A percentile compares a stretch with the other conserved stretches of the same genome.
phyloP scores from a whole-genome alignment of 2,113 vertebrate genomes.

The Psephotus haematonotus region DNA sequence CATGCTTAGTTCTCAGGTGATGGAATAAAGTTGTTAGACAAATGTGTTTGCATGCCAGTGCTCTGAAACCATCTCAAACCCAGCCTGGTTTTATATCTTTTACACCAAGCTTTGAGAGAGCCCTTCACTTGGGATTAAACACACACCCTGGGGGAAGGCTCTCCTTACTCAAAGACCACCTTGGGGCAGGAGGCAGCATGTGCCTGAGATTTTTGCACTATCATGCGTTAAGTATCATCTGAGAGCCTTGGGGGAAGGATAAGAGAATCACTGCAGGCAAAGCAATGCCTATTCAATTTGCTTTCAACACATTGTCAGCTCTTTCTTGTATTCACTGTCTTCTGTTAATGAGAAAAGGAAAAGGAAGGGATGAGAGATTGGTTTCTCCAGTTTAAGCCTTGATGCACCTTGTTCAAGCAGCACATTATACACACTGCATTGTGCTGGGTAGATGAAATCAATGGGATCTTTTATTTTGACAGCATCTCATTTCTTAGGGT shows the following conservation, averaged over 20 bases:
- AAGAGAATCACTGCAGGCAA: not conserved
- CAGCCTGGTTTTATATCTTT: not conserved
- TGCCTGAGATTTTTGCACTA: not conserved
- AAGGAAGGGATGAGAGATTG: not conserved
- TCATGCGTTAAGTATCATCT: not conserved
- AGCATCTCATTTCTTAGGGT: not conserved
- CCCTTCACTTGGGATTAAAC: not conserved
- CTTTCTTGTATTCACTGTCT: not conserved
- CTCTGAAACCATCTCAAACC: not conserved
- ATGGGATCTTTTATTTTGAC: not conserved
- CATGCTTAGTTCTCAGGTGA: not conserved
- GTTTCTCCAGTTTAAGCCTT: not conserved
- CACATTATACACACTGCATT: not conserved
- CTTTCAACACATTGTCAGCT: not conserved
- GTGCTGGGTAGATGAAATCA: not conserved
- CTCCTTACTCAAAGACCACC: not conserved
- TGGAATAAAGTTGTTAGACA: not conserved
- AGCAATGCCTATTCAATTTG: not conserved
- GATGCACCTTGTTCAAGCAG: not conserved
- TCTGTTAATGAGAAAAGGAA: not conserved
- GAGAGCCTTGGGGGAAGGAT: not conserved
- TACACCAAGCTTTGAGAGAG: not conserved
- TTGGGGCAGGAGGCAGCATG: not conserved
- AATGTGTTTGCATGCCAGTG: not conserved
- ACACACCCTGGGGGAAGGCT: rapidly evolving